A percentile compares a stretch with the other conserved stretches of the same genome.
Evolutionary conservation across 2,888 invertebrate species (phyloP).

Genomic region (Dexiosoma caninum): DNA sequence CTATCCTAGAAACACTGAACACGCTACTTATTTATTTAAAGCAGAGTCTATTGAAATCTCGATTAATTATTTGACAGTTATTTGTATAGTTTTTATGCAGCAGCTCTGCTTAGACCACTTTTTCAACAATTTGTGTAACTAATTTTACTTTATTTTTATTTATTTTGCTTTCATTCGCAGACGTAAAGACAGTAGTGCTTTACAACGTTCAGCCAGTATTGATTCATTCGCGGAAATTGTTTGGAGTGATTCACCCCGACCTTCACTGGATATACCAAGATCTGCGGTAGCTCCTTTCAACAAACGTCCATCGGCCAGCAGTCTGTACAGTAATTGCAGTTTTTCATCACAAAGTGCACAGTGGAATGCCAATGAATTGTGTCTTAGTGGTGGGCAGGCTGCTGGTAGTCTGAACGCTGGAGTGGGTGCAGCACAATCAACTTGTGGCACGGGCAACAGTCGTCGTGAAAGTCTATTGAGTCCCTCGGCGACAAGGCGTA

Average conservation of each 20-base stretch:
- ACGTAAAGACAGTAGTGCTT: constrained; percentile 74
- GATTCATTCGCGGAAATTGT: constrained; percentile 87
- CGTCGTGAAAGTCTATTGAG: constrained; percentile 83
- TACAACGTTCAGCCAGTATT: constrained; percentile 88
- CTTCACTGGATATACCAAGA: constrained; percentile 74
- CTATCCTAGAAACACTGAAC: too few relatives aligned
- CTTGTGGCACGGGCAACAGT: constrained; percentile 72
- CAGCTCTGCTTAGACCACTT: not conserved
- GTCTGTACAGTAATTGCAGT: constrained; percentile 75
- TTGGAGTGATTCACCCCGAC: constrained; percentile 80
- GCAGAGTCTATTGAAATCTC: not conserved
- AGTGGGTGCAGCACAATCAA: constrained; percentile 45
- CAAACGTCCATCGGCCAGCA: constrained; percentile 76
- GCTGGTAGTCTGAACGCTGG: constrained; percentile 2
- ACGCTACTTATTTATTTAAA: not conserved
- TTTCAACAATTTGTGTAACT: not conserved
- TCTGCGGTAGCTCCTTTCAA: constrained; percentile 74
- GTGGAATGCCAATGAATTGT: constrained; percentile 75
- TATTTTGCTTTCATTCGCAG: constrained; percentile 64
- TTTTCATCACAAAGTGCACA: constrained; percentile 71
- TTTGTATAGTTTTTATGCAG: constrained; percentile 1
- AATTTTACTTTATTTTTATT: not conserved
- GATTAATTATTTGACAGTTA: constrained; percentile 5
- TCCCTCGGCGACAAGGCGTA: constrained; percentile 86
- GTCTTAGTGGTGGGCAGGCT: not conserved